Conservation (phyloP, 1,140 invertebrate genomes). For the Notospermus geniculatus region DNA sequence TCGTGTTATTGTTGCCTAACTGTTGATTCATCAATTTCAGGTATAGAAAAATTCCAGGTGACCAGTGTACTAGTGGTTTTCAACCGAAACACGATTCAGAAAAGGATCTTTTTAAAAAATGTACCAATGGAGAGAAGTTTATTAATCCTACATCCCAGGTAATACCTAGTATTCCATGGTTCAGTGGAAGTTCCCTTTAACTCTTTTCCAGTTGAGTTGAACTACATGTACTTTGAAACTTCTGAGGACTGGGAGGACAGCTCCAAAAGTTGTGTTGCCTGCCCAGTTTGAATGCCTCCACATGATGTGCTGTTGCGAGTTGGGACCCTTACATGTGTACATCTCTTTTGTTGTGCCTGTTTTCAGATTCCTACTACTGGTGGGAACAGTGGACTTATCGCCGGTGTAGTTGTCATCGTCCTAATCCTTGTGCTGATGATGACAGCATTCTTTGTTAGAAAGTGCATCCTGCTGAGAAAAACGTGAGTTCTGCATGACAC, state of each 20-base stretch:
- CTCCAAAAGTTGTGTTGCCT: no score
- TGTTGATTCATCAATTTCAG: constrained; percentile 23
- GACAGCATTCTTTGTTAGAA: constrained; percentile 31
- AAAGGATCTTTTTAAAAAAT: constrained; percentile 14
- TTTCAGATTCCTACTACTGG: background rate
- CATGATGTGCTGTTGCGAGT: no score
- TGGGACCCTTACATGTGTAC: no score
- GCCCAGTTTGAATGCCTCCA: no score
- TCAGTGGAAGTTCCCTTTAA: background rate
- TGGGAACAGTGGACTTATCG: constrained; percentile 7
- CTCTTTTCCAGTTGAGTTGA: no score
- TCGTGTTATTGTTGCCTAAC: no score
- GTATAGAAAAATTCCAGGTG: constrained; percentile 51
- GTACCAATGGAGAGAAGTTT: constrained; percentile 24
- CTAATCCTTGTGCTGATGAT: constrained; percentile 28
- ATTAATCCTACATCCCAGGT: background rate
- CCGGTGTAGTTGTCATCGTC: constrained; percentile 25
- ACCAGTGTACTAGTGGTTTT: constrained; percentile 41
- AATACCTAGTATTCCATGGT: no score
- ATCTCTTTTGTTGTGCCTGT: no score
- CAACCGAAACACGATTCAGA: no score
- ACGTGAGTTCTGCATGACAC: background rate
- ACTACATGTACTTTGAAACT: no score
- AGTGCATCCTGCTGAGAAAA: constrained; percentile 24
- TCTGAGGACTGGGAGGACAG: no score